Base-by-base conservation (phyloP, 1,140 invertebrate genomes). In the Dufourea novaeangliae region DNA sequence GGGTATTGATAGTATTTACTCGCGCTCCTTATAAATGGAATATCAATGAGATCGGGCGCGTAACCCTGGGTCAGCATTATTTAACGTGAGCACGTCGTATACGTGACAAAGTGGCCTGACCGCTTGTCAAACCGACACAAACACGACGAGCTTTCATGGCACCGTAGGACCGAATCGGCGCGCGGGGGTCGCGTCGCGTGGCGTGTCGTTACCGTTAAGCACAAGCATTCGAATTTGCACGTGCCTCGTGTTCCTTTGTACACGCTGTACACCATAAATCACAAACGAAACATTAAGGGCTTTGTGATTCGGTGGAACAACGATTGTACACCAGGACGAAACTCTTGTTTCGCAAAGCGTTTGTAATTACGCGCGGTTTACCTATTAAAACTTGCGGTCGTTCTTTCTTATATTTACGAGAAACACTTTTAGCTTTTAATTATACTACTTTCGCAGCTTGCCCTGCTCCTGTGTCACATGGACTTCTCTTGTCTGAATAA, bases 41-140 rank as follows among this genome's bases (percentile, higher is more conserved):
- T 77, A 77, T 77, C 75, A 77, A 77, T 77, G 72, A 80, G 80
- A 76, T 76, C 77, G 66, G 63, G 56, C 66, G 64, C 67, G 81
- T 85, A 80, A 85, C 82, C 72, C 74, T 54, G 39, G 78, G 79
- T 75, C 64, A 61, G 57, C 67, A 83, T 83, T 83, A 83, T 80
- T 85, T 76, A 85, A 83, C 71, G 54, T 69, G 81, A 50, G 73
- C 74, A 83, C 78, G 76, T 77, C 71, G 57, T 50, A 79, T 69
- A 59, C 67, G 80, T 77, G 73, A 82, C 80, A 80, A 69, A 77
- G 61, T 77, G 64, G 75, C 72, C 37, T 64, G 75, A 84, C 82
- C 72, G 79, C 75, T 84, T 81, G 83, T 79, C 82, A 74, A 71
- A 69, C 59, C 54, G 56, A 39, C 39, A 57, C 71, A 66, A 75